Evolutionary conservation across 2,888 invertebrate species (phyloP).

Genomic region (Dasysyrphus albostriatus): DNA sequence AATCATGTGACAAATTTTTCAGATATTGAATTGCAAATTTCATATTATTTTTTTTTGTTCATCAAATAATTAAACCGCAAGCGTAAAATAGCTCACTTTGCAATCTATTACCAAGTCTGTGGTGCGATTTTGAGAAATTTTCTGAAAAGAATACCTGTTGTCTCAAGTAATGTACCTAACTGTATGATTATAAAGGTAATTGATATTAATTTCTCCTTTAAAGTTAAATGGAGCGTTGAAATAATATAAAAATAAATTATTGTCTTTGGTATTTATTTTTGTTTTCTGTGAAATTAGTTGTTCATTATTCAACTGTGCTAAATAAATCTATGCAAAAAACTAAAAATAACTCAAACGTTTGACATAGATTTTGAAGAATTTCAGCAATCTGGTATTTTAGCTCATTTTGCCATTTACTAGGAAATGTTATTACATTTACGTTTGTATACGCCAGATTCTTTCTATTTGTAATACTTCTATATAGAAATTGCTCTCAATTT

Average conservation of each 20-base stretch:
- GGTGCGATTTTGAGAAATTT: slow-evolving; percentile 50
- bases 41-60: slow-evolving; percentile 12
- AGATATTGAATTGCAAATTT: slow-evolving; percentile 51
- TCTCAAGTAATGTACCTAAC: neutral
- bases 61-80: slow-evolving; percentile 53
- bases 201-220: slow-evolving; percentile 55
- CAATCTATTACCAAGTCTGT: slow-evolving; percentile 57
- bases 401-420: no score
- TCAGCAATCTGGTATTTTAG: no score
- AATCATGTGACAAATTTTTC: slow-evolving; percentile 18
- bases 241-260: slow-evolving; percentile 1
- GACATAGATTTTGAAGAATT: no score
- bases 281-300: neutral
- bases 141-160: slow-evolving; percentile 18
- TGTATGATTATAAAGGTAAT: slow-evolving; percentile 4
- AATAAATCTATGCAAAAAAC: neutral
- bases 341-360: neutral
- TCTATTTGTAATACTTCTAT: no score
- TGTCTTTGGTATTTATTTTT: neutral
- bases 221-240: slow-evolving; percentile 58
- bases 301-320: neutral
- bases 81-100: slow-evolving; percentile 60
- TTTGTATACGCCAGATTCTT: no score
- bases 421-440: no score
- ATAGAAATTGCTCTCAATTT: no score